phyloP scores from a whole-genome alignment of 2,888 invertebrate genomes.

The Gymnoscelis rufifasciata region DNA sequence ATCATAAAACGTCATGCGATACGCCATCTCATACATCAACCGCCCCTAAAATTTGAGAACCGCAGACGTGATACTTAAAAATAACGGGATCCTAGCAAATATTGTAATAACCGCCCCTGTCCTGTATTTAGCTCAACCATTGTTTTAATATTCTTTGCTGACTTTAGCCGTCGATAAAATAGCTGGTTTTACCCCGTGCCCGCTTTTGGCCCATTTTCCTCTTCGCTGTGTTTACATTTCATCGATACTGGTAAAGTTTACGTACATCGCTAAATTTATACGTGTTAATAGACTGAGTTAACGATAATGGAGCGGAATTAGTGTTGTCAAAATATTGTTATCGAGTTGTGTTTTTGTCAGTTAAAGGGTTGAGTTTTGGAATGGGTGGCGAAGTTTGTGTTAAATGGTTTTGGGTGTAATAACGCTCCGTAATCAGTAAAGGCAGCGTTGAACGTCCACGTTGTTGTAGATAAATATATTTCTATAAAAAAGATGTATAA shows the following conservation, averaged over 20 bases:
- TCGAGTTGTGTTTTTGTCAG: conserved; percentile 40
- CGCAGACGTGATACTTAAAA: conserved; percentile 72
- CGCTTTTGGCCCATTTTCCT: conserved; percentile 34
- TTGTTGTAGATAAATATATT: no score
- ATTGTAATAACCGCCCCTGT: conserved; percentile 67
- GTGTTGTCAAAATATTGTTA: conserved; percentile 44
- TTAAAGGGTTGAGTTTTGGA: conserved; percentile 14
- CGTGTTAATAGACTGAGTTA: conserved; percentile 59
- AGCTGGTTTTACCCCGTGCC: conserved; percentile 21
- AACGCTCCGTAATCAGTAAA: no score
- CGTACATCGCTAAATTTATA: conserved; percentile 59
- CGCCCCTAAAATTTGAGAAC: conserved; percentile 54
- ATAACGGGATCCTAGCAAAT: conserved; percentile 77
- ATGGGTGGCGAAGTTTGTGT: conserved; percentile 11
- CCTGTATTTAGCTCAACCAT: conserved; percentile 53
- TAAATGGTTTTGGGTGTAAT: neutral
- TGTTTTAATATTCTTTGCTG: conserved; percentile 67
- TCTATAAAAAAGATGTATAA: no score
- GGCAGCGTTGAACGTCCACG: no score
- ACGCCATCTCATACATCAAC: conserved; percentile 25
- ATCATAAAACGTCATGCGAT: conserved; percentile 21
- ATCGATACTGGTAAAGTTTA: conserved; percentile 58
- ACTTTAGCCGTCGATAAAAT: conserved; percentile 39
- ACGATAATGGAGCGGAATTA: conserved; percentile 48
- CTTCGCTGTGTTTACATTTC: conserved; percentile 50